Percentiles rank a stretch among this genome's conserved stretches.
Evolutionary conservation across 2,113 vertebrate species (phyloP).

Genomic region (Brachyhypopomus gauderio): DNA sequence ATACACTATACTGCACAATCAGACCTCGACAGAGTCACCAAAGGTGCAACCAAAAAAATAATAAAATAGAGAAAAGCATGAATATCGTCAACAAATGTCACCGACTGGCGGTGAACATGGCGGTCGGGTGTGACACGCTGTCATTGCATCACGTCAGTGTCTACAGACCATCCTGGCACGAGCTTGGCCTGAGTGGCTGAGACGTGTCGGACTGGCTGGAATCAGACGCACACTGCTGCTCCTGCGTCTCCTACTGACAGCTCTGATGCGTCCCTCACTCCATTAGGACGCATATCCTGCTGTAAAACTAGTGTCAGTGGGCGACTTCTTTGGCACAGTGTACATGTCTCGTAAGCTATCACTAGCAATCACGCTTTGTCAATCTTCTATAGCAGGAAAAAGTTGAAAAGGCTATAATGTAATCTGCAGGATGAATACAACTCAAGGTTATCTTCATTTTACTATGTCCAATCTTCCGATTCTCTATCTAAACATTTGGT

Average conservation of each 20-base stretch:
- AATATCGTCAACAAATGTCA: constrained; percentile 34
- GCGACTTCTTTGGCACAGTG: too few relatives aligned
- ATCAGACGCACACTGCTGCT: constrained; percentile 1
- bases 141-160: constrained; percentile 26
- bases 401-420: too few relatives aligned
- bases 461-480: not conserved
- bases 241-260: too few relatives aligned
- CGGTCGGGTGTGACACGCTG: constrained; percentile 11
- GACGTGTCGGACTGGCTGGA: not conserved
- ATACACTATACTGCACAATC: constrained; percentile 52
- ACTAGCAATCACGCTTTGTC: too few relatives aligned
- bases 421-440: not conserved
- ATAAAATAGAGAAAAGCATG: constrained; percentile 30
- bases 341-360: too few relatives aligned
- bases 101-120: constrained; percentile 26
- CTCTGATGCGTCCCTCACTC: not conserved
- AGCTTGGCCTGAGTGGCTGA: not conserved
- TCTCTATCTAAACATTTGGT: not conserved
- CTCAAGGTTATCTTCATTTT: not conserved
- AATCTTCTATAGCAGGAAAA: too few relatives aligned
- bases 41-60: constrained; percentile 18
- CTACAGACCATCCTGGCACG: not conserved
- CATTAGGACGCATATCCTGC: not conserved
- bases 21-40: constrained; percentile 42
- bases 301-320: not conserved